phyloP scores from a whole-genome alignment of 2,888 invertebrate species.

The Chymomyza procnemis region DNA sequence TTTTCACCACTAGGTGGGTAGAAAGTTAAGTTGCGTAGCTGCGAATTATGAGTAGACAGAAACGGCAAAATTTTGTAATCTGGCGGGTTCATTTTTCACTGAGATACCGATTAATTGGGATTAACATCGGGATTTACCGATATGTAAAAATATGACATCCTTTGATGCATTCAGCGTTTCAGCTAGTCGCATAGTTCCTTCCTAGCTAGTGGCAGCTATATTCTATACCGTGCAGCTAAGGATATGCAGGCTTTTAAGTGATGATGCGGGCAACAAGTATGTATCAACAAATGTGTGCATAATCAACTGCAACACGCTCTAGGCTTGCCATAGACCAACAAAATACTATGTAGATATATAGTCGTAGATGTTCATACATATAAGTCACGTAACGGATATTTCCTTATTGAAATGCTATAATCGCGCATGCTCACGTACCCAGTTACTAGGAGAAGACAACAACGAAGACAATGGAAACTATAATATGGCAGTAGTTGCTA shows the following conservation, averaged over 20 bases:
- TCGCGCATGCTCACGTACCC: constrained; percentile 70
- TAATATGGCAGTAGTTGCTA: background rate
- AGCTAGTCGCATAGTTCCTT: background rate
- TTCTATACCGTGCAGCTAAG: background rate
- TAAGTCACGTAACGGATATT: constrained; percentile 78
- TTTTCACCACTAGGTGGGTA: too few relatives aligned
- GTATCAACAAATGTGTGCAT: background rate
- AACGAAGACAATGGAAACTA: constrained; percentile 57
- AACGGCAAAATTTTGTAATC: too few relatives aligned
- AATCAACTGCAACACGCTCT: background rate
- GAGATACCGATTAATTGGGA: too few relatives aligned
- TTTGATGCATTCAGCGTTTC: too few relatives aligned
- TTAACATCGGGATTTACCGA: too few relatives aligned
- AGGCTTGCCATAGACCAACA: too few relatives aligned
- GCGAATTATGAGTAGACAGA: too few relatives aligned
- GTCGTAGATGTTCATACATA: constrained; percentile 23
- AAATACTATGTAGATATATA: background rate
- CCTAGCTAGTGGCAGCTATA: background rate
- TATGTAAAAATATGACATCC: too few relatives aligned
- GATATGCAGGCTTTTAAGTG: background rate
- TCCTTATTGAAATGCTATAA: constrained; percentile 77
- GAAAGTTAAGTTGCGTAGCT: too few relatives aligned
- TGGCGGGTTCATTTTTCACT: too few relatives aligned
- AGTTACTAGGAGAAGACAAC: constrained; percentile 28
- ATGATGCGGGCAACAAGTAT: background rate